Base-by-base conservation (phyloP, 2,888 invertebrate species). In the Dasysyrphus tricinctus region DNA sequence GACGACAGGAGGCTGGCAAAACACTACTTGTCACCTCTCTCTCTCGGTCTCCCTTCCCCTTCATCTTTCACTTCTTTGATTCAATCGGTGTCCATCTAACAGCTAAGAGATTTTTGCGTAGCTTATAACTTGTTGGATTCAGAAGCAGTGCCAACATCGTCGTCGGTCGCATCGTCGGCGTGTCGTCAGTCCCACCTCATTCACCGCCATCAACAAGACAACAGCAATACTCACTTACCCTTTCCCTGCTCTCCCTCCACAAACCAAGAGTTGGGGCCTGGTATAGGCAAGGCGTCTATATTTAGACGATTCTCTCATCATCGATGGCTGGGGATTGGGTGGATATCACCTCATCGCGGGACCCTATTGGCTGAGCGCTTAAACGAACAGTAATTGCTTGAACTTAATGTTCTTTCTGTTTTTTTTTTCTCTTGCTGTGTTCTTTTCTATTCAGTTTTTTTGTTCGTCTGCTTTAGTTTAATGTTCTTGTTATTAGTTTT, bases 221-320 rank as follows among this genome's bases (percentile, higher is more conserved):
- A 49, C 49, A 49, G 61, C 65, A 81, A 72, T 51, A 80, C 61
- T 37, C 75, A 76, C 76, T 61, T 67, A 54, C 57, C 57, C 61
- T 19, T 32, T 5, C 37, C 19, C 61, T 42, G 8, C 24, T 24
- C 14, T 7, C 7, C 42, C 19, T 59, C 8, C 19, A 2, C 19
- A 5, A 39, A 19, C 6, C 39, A 1, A 24, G 39, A 39, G 8
- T 51, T 56, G 61, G 70, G 32, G 72, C 59, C 44, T 57, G 51
- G 24, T 56, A 61, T 65, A 80, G 76, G 84, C 80, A 76, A 56
- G 42, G 73, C n/a, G 47, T 70, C 82, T 86, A 86, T 86, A 61
- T 86, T 86, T 86, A 86, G 86, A 16, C 57, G 70, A 75, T 86
- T 86, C 78, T 82, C 75, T 81, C 86, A 86, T 86, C 86, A 86